A percentile compares a stretch with the other conserved stretches of the same genome.
Conservation (phyloP, 1,140 invertebrate genomes). For the Antheraea mylitta region DNA sequence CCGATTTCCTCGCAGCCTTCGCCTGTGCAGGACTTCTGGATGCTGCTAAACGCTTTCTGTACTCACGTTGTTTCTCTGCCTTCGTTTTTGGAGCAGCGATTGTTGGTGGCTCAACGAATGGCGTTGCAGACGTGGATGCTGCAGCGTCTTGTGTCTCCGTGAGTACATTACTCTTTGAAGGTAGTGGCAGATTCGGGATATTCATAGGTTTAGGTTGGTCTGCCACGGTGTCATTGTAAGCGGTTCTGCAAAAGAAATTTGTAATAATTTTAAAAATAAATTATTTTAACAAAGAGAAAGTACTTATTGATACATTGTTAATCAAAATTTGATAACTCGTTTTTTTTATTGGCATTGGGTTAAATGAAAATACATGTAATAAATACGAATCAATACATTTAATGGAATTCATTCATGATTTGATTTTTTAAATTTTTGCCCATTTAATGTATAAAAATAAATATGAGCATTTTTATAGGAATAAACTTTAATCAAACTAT, state of each 20-base stretch:
- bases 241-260: slow-evolving; percentile 28
- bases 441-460: no score
- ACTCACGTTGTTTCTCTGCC: slow-evolving; percentile 43
- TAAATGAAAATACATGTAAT: no score
- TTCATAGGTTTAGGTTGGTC: slow-evolving; percentile 27
- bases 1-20: slow-evolving; percentile 28
- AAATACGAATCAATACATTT: no score
- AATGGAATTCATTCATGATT: no score
- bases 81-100: slow-evolving; percentile 26
- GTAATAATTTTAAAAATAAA: slow-evolving; percentile 16
- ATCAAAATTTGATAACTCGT: background rate
- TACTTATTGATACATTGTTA: slow-evolving; percentile 11
- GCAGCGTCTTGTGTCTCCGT: slow-evolving; percentile 22
- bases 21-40: slow-evolving; percentile 39
- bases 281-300: slow-evolving; percentile 12
- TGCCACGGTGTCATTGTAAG: slow-evolving; percentile 27
- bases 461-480: no score
- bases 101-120: slow-evolving; percentile 17
- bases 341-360: no score
- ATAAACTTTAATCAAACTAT: no score
- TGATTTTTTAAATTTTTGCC: no score
- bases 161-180: slow-evolving; percentile 26
- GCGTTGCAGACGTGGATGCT: slow-evolving; percentile 19
- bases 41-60: slow-evolving; percentile 44
- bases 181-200: slow-evolving; percentile 21